Conservation (phyloP, 2,797 vertebrate genomes). For the Argya squamiceps region DNA sequence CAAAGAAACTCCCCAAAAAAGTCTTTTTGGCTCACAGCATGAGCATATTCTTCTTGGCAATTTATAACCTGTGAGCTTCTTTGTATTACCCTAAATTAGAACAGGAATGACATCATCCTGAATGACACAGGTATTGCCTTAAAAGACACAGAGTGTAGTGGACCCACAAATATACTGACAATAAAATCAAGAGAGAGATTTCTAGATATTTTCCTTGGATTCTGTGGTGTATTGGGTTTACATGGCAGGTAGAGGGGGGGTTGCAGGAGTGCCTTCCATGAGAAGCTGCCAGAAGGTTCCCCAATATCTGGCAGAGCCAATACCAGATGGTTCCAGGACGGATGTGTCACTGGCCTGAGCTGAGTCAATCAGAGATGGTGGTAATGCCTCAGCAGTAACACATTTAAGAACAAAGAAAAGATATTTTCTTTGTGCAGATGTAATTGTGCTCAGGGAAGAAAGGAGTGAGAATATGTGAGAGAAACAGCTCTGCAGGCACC, state of each 20-base stretch:
- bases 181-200: not conserved
- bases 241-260: not conserved
- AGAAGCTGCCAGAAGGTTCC: not conserved
- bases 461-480: not conserved
- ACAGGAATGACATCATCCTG: not conserved
- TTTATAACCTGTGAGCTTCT: not conserved
- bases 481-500: not conserved
- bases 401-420: not conserved
- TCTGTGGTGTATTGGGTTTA: not conserved
- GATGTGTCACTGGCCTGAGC: not conserved
- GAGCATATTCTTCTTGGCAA: not conserved
- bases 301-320: not conserved
- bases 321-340: not conserved
- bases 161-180: not conserved
- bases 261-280: accelerated
- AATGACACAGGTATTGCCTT: not conserved
- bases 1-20: not conserved
- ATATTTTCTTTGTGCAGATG: not conserved
- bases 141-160: not conserved
- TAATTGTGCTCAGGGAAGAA: not conserved
- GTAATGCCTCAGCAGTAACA: not conserved
- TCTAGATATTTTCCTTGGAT: not conserved
- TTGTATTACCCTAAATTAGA: not conserved
- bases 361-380: not conserved
- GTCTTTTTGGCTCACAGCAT: not conserved